Conservation (phyloP, 2,797 vertebrate species). For the Pseudochirops cupreus region DNA sequence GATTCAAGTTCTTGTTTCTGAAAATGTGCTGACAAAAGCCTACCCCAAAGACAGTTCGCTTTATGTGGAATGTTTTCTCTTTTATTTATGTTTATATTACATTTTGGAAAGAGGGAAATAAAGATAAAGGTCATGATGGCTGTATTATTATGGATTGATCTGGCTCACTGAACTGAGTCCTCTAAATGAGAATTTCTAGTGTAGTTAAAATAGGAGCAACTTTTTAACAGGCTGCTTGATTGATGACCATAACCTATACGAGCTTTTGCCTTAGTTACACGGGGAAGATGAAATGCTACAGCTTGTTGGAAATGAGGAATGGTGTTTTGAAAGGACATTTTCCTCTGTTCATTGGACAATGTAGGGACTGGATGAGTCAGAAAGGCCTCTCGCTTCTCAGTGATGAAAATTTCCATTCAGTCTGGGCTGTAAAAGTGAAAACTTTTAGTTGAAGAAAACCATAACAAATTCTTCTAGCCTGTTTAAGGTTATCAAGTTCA, state of each 20-base stretch:
- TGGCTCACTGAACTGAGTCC: constrained; percentile 76
- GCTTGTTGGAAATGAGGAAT: constrained; percentile 74
- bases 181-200: constrained; percentile 75
- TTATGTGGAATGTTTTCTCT: constrained; percentile 74
- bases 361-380: neutral
- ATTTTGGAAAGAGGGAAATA: constrained; percentile 81
- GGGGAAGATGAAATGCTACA: constrained; percentile 74
- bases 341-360: constrained; percentile 59
- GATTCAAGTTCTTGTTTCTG: neutral
- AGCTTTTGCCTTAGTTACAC: constrained; percentile 64
- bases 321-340: constrained; percentile 45
- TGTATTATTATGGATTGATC: constrained; percentile 79
- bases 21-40: constrained; percentile 67
- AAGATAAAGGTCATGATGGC: constrained; percentile 80
- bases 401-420: constrained; percentile 57
- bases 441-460: constrained; percentile 5
- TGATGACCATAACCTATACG: constrained; percentile 76
- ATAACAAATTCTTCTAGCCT: neutral
- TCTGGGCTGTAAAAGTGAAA: constrained; percentile 25
- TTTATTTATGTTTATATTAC: constrained; percentile 81
- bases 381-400: constrained; percentile 41
- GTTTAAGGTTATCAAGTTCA: neutral
- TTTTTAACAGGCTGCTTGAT: constrained; percentile 79
- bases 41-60: constrained; percentile 73
- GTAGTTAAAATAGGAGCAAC: constrained; percentile 75